These are phyloP conservation scores for Pollenia amentaria DNA, from an alignment of 2,888 invertebrate genomes.

Conservation along the genomic window DNA sequence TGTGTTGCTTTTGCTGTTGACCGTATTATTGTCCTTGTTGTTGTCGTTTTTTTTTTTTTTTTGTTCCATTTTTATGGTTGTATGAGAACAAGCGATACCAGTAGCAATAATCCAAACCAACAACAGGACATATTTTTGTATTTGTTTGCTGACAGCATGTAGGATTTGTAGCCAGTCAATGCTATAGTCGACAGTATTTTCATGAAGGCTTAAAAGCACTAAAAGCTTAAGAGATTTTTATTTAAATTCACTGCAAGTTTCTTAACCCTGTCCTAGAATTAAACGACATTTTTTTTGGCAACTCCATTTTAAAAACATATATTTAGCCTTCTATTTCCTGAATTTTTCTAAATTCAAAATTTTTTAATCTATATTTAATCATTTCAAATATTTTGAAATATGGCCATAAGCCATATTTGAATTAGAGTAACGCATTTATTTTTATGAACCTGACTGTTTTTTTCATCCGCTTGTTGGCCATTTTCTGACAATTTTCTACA, in stretches of 20 bases:
- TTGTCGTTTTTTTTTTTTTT: too few relatives aligned
- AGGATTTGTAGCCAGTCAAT: not conserved
- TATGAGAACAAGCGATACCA: not conserved
- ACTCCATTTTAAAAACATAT: too few relatives aligned
- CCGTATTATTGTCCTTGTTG: not conserved
- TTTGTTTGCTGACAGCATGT: not conserved
- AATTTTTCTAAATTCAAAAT: too few relatives aligned
- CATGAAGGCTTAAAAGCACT: not conserved
- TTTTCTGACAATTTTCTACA: not conserved
- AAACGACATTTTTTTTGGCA: not conserved
- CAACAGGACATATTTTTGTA: not conserved
- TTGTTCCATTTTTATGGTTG: not conserved
- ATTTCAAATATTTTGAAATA: too few relatives aligned
- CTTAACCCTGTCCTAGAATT: not conserved
- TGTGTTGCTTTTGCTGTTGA: not conserved
- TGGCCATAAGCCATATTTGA: not conserved
- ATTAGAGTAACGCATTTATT: not conserved
- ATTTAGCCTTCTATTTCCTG: too few relatives aligned
- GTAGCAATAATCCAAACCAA: not conserved
- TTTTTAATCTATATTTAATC: too few relatives aligned
- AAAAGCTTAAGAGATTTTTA: not conserved
- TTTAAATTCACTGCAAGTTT: not conserved
- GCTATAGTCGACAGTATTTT: constrained; percentile 9
- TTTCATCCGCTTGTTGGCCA: not conserved
- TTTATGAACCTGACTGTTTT: not conserved